Conservation (phyloP, 1,140 invertebrate species). For the Linepithema humile region DNA sequence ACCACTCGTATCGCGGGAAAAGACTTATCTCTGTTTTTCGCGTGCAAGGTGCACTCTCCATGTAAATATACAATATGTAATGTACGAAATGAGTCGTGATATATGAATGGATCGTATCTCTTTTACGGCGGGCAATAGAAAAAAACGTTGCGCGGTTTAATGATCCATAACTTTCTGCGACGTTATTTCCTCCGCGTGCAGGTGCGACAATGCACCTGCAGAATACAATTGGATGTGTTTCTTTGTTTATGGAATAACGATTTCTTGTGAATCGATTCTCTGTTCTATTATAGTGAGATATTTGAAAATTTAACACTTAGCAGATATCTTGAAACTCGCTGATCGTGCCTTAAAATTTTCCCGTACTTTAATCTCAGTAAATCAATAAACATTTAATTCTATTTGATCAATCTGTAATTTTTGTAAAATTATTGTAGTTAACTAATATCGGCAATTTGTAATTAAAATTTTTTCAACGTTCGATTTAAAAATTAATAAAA, state of each 20-base stretch:
- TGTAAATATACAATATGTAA: too few relatives aligned
- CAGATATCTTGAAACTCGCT: too few relatives aligned
- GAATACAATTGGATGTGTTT: not conserved
- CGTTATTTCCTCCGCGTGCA: conserved; percentile 33
- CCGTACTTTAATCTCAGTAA: too few relatives aligned
- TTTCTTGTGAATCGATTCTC: not conserved
- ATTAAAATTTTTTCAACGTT: not conserved
- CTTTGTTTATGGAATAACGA: not conserved
- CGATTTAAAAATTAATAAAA: not conserved
- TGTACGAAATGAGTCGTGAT: conserved; percentile 15
- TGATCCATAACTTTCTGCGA: conserved; percentile 36
- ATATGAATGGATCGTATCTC: conserved; percentile 18
- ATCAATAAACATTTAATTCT: too few relatives aligned
- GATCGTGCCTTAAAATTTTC: too few relatives aligned
- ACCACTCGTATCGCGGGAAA: not conserved
- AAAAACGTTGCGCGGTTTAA: conserved; percentile 19
- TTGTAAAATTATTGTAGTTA: too few relatives aligned
- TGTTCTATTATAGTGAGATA: too few relatives aligned
- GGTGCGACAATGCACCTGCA: conserved; percentile 20
- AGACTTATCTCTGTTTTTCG: not conserved
- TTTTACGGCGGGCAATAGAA: not conserved
- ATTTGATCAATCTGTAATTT: too few relatives aligned
- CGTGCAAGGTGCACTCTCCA: not conserved
- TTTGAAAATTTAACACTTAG: not conserved
- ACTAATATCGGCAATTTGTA: too few relatives aligned